Percentiles rank a stretch among this genome's conserved stretches.
phyloP scores from a whole-genome alignment of 2,888 invertebrate genomes.

The Dorcus parallelipipedus region DNA sequence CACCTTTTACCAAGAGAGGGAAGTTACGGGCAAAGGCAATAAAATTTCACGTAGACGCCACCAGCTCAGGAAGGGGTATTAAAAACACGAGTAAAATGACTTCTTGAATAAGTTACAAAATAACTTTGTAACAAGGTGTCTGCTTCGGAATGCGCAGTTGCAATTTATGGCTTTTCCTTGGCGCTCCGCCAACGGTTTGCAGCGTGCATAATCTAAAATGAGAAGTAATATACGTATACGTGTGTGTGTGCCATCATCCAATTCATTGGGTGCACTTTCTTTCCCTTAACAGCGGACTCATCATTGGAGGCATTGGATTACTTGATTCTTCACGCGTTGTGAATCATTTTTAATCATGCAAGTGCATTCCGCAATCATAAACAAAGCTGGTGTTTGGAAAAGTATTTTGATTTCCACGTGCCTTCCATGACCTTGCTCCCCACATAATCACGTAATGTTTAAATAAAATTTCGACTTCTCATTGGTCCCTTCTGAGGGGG shows the following conservation, averaged over 20 bases:
- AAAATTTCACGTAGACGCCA: too few species aligned
- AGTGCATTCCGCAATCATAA: too few species aligned
- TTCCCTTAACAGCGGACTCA: not conserved
- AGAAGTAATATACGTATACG: not conserved
- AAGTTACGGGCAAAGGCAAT: too few species aligned
- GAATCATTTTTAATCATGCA: too few species aligned
- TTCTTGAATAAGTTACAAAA: not conserved
- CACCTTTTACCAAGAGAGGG: too few species aligned
- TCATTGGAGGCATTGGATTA: not conserved
- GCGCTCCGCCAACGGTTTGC: not conserved
- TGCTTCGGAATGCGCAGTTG: slow-evolving; percentile 6
- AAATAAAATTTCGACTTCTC: too few species aligned
- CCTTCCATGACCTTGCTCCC: too few species aligned
- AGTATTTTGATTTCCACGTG: too few species aligned
- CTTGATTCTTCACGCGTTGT: not conserved
- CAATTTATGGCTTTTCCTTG: not conserved
- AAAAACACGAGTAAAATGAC: not conserved
- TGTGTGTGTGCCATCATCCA: not conserved
- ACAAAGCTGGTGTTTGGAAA: too few species aligned
- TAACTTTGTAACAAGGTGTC: slow-evolving; percentile 2
- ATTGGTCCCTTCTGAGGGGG: too few species aligned
- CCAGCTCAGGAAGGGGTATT: too few species aligned
- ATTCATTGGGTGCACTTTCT: not conserved
- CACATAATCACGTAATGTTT: too few species aligned
- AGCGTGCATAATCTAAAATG: slow-evolving; percentile 3